These are phyloP conservation scores for Drosophila falleni DNA, from an alignment of 2,888 invertebrate species.

Conservation along the genomic window DNA sequence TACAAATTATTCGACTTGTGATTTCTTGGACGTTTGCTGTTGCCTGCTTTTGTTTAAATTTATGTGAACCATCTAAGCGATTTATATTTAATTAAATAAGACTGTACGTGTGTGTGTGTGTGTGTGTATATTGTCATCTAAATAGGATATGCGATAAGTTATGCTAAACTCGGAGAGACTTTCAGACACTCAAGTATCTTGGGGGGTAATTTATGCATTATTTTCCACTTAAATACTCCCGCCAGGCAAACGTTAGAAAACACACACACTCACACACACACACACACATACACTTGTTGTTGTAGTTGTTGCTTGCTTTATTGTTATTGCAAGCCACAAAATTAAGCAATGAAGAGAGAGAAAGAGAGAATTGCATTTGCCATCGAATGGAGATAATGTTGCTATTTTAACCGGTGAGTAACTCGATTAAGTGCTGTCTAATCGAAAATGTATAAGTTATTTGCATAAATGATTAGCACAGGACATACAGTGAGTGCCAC, in stretches of 20 bases:
- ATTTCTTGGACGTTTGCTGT: neutral
- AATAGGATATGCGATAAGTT: conserved; percentile 76
- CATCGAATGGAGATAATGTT: conserved; percentile 19
- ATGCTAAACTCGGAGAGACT: conserved; percentile 48
- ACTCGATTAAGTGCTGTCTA: conserved; percentile 60
- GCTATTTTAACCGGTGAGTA: conserved; percentile 23
- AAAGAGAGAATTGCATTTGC: conserved; percentile 46
- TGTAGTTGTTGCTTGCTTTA: conserved; percentile 26
- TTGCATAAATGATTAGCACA: conserved; percentile 64
- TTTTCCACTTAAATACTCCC: conserved; percentile 67
- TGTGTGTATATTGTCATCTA: conserved; percentile 49
- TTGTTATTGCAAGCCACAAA: conserved; percentile 44
- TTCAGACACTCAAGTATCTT: conserved; percentile 52
- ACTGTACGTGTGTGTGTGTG: conserved; percentile 14
- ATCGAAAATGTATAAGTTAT: conserved; percentile 70
- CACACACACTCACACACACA: conserved; percentile 1
- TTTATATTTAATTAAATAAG: conserved; percentile 75
- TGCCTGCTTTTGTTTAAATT: conserved; percentile 60
- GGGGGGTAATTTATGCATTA: conserved; percentile 75
- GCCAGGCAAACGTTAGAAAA: conserved; percentile 22
- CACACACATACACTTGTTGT: neutral
- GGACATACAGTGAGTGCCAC: conserved; percentile 12
- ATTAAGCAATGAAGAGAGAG: conserved; percentile 5
- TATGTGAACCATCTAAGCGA: conserved; percentile 67
- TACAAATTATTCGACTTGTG: conserved; percentile 23